A percentile compares a stretch with the other conserved stretches of the same genome.
Evolutionary conservation across 1,140 invertebrate genomes (phyloP).

Genomic region (Bombus waltoni): DNA sequence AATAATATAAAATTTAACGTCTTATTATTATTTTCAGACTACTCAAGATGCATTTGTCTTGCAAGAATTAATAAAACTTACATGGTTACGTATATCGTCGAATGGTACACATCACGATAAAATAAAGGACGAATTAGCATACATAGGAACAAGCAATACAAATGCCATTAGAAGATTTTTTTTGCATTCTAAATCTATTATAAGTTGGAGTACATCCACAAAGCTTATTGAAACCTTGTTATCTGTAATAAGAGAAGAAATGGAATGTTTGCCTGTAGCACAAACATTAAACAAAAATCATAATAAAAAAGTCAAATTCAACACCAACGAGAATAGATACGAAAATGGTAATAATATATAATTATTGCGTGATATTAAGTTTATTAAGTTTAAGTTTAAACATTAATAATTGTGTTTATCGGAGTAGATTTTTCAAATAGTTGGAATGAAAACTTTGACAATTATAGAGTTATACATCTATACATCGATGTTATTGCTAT

Average conservation of each 20-base stretch:
- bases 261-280: slow-evolving; percentile 12
- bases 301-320: slow-evolving; percentile 5
- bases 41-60: slow-evolving; percentile 42
- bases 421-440: not conserved
- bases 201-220: slow-evolving; percentile 41
- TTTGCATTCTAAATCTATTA: slow-evolving; percentile 40
- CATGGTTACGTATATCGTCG: slow-evolving; percentile 47
- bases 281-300: not conserved
- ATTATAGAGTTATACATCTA: slow-evolving; percentile 13
- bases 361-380: not conserved
- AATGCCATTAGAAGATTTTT: slow-evolving; percentile 61
- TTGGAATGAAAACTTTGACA: not conserved
- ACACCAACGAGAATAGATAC: not conserved
- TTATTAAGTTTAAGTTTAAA: not conserved
- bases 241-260: slow-evolving; percentile 37
- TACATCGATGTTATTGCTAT: slow-evolving; percentile 47
- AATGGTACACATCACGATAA: slow-evolving; percentile 23
- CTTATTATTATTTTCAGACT: slow-evolving; percentile 41
- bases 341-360: slow-evolving; percentile 28
- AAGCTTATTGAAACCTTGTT: slow-evolving; percentile 53
- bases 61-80: slow-evolving; percentile 53
- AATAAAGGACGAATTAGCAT: slow-evolving; percentile 40
- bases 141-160: slow-evolving; percentile 50
- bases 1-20: not conserved
- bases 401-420: not conserved